These are phyloP conservation scores for Tetrax tetrax DNA, from an alignment of 2,113 vertebrate species.

Conservation along the genomic window DNA sequence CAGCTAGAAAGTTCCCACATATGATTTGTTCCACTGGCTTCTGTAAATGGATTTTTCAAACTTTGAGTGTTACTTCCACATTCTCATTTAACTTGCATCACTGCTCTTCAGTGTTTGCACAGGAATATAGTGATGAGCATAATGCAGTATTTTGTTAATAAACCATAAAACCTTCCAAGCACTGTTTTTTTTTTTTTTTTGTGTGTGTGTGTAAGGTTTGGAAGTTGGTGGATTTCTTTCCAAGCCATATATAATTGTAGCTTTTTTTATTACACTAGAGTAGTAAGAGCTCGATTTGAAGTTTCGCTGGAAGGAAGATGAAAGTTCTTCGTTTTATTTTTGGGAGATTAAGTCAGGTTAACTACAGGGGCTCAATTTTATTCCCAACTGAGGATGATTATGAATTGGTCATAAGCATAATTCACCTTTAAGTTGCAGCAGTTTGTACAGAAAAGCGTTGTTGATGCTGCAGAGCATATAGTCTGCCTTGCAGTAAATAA, in stretches of 20 bases:
- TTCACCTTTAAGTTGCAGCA: not conserved
- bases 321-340: conserved; percentile 22
- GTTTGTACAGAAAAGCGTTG: not conserved
- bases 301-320: conserved; percentile 2
- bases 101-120: conserved; percentile 6
- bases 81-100: conserved; percentile 40
- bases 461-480: not conserved
- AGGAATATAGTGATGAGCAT: conserved; percentile 19
- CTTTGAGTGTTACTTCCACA: conserved; percentile 40
- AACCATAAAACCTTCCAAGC: conserved; percentile 23
- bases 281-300: not conserved
- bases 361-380: not conserved
- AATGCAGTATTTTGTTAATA: conserved; percentile 44
- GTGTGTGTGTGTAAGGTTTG: not conserved
- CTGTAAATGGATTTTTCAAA: conserved; percentile 54
- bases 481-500: not conserved
- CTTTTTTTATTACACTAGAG: not conserved
- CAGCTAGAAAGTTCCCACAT: conserved; percentile 38
- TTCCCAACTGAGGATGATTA: not conserved
- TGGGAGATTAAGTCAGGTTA: not conserved
- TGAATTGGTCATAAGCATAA: conserved; percentile 19
- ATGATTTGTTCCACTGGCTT: conserved; percentile 54
- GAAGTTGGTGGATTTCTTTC: conserved; percentile 20
- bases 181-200: not conserved
- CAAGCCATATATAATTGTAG: not conserved